These are phyloP conservation scores for Drosophila suboccidentalis DNA, from an alignment of 2,888 invertebrate genomes.

Conservation along the genomic window DNA sequence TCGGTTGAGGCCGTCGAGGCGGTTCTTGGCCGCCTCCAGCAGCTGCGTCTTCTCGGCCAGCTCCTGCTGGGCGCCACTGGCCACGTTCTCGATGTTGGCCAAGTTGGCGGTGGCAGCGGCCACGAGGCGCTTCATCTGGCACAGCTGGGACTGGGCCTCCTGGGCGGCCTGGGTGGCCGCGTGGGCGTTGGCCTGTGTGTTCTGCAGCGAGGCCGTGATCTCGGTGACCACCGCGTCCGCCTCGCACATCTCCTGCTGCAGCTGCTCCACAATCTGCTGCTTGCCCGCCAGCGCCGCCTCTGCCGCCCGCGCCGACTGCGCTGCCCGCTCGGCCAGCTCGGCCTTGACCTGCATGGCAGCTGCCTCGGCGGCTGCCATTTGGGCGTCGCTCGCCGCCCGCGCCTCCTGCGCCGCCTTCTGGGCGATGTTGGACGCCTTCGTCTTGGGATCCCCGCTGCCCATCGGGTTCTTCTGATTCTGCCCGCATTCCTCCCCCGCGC, in stretches of 20 bases:
- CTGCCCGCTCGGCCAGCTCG: constrained; percentile 90
- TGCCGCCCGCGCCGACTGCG: constrained; percentile 90
- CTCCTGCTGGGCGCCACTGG: constrained; percentile 88
- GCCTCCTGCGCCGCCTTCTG: constrained; percentile 92
- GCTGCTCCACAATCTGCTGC: constrained; percentile 89
- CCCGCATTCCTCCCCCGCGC: not conserved
- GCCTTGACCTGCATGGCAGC: constrained; percentile 90
- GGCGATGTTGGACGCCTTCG: constrained; percentile 89
- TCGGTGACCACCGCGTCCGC: constrained; percentile 89
- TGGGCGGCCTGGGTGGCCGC: constrained; percentile 89
- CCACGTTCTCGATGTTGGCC: constrained; percentile 88
- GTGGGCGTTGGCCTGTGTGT: constrained; percentile 88
- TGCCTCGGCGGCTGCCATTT: constrained; percentile 91
- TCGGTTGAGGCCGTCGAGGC: constrained; percentile 88
- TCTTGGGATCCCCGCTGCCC: constrained; percentile 54
- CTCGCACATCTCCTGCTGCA: constrained; percentile 89
- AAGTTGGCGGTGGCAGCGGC: constrained; percentile 87
- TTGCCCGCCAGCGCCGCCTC: constrained; percentile 90
- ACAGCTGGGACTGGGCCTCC: constrained; percentile 87
- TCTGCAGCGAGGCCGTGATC: constrained; percentile 88
- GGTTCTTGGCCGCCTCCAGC: constrained; percentile 89
- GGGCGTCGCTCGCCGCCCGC: constrained; percentile 90
- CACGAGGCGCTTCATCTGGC: constrained; percentile 86
- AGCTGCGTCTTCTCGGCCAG: constrained; percentile 89
- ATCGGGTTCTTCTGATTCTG: not conserved